Base-by-base conservation (phyloP, 2,797 vertebrate species). In the Poeciliopsis gracilis region DNA sequence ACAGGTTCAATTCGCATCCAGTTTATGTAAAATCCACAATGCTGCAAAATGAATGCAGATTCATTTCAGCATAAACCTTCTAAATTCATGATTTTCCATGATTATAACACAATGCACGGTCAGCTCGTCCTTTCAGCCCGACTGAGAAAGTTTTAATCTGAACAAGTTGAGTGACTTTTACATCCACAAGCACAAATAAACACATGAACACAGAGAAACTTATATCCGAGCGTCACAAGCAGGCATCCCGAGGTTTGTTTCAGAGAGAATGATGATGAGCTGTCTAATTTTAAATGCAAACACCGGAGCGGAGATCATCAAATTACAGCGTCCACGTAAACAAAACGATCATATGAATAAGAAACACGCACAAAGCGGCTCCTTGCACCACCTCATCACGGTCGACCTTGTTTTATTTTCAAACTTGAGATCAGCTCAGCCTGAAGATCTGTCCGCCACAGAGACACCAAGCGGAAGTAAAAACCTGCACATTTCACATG, bases 131-230 rank as follows among this genome's bases (percentile, higher is more conserved):
- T n/a, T 45, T n/a, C n/a, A 43, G 41, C 25, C 23, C 23, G 11
- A n/a, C 13, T n/a, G 41, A n/a, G 15, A 41, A 36, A 67, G 66
- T 69, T 69, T 43, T 13, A 67, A 25, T 45, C n/a, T n/a, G 51
- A 75, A 75, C n/a, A 73, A 77, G 30, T 66, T 33, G 25, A 76
- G n/a, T 36, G 70, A 84, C 86, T 82, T 84, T 73, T 45, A 76
- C 74, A 69, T 70, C 61, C 53, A 88, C 88, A 92, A 92, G 89
- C 90, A 81, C 87, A 90, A 81, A 80, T 28, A 80, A 73, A 77
- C 66, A 49, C 73, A 82, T 15, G 8, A 67, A 9, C 67, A 79
- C 30, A 74, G 47, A 25, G 38, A 63, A 51, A 59, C 59, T 87
- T 72, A 41, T 28, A 77, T 2, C 28, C 2, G 38, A 30, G n/a